A percentile compares a stretch with the other conserved stretches of the same genome.
Conservation (phyloP, 2,888 invertebrate species). For the Noctua comes region DNA sequence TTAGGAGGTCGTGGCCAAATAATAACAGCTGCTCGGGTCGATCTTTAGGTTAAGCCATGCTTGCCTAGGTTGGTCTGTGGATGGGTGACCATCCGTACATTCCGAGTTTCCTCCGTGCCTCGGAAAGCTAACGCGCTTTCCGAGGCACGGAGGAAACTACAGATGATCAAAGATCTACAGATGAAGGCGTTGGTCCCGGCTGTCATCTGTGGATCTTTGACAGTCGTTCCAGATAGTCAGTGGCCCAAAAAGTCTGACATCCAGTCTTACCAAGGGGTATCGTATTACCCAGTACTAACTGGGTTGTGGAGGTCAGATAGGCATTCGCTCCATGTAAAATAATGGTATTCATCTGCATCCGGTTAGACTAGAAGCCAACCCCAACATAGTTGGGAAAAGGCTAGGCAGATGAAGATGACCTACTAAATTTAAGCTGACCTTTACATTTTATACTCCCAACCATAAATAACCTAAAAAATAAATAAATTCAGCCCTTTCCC, state of each 20-base stretch:
- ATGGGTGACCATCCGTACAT: no score
- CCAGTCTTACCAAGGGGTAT: not conserved
- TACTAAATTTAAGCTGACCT: not conserved
- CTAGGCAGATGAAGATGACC: not conserved
- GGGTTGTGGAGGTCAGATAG: not conserved
- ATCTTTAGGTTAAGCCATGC: no score
- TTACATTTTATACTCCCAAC: not conserved
- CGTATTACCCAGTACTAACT: not conserved
- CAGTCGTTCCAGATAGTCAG: not conserved
- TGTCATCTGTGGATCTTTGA: not conserved
- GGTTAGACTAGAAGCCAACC: not conserved
- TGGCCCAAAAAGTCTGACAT: no score
- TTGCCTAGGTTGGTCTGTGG: no score
- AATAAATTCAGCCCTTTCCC: not conserved
- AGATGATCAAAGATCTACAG: no score
- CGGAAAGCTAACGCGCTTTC: no score
- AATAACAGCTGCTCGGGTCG: no score
- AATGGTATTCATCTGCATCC: no score
- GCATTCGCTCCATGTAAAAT: not conserved
- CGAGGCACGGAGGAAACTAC: no score
- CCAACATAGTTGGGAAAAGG: not conserved
- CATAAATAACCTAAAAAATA: constrained; percentile 25
- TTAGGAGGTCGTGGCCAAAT: no score
- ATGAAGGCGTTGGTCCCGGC: no score
- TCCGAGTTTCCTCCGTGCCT: no score